Conservation (phyloP, 2,888 invertebrate species). For the Brachycybe producta region DNA sequence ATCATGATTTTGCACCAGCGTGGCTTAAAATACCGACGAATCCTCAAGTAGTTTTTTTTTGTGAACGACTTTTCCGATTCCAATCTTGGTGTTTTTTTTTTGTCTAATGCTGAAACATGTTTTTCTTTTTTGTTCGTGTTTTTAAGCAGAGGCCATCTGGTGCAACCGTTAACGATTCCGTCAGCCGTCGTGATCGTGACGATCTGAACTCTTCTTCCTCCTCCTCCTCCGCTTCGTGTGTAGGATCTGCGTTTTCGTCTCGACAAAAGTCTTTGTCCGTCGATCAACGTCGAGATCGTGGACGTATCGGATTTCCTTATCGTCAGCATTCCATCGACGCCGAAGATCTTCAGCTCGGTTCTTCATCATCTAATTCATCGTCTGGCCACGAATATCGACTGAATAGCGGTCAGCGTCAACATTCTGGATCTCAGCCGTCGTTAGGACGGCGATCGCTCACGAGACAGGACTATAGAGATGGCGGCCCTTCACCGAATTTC, state of each 20-base stretch:
- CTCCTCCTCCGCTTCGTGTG: neutral
- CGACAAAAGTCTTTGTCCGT: neutral
- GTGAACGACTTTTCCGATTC: neutral
- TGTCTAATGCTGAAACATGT: neutral
- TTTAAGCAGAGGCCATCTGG: conserved; percentile 31
- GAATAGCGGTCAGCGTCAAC: conserved; percentile 20
- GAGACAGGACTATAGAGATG: conserved; percentile 23
- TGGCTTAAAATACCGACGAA: conserved; percentile 36
- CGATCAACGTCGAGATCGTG: conserved; percentile 16
- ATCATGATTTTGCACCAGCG: conserved; percentile 37
- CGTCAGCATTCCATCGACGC: conserved; percentile 21
- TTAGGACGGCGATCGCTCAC: conserved; percentile 23
- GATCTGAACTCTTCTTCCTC: neutral
- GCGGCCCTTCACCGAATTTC: conserved; percentile 18
- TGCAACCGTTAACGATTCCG: conserved; percentile 27
- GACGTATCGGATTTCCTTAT: conserved; percentile 9
- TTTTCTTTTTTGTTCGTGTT: neutral
- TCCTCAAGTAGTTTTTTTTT: conserved; percentile 25
- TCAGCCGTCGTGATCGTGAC: conserved; percentile 20
- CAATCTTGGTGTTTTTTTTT: neutral
- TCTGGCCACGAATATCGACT: conserved; percentile 8
- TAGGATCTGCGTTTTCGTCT: neutral
- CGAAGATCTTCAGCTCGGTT: conserved; percentile 18
- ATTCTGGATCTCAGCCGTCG: conserved; percentile 23
- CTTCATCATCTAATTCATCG: neutral